Evolutionary conservation across 2,797 vertebrate species (phyloP).

Genomic region (Sitta carolinensis): DNA sequence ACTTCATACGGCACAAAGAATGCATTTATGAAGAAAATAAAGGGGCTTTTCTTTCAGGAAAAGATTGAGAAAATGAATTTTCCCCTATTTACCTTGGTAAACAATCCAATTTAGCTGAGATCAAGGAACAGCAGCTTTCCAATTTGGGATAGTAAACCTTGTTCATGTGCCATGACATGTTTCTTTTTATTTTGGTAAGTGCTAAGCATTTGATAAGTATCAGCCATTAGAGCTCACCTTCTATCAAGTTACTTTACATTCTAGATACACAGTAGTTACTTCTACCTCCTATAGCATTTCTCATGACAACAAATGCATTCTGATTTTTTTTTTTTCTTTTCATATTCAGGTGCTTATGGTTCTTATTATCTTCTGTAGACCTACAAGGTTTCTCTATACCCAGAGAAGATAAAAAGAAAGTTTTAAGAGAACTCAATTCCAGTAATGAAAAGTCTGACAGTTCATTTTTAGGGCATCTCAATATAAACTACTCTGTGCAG

Average conservation of each 20-base stretch:
- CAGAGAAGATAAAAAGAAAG: background rate
- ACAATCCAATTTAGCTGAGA: constrained; percentile 35
- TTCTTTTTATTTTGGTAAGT: background rate
- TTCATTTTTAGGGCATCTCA: background rate
- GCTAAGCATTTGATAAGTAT: background rate
- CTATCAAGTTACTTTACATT: background rate
- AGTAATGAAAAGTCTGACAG: background rate
- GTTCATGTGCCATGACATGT: background rate
- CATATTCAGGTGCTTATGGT: background rate
- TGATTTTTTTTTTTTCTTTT: background rate
- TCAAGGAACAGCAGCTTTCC: constrained; percentile 33
- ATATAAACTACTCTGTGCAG: background rate
- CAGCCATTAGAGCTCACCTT: background rate
- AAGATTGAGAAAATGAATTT: constrained; percentile 29
- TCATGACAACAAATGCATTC: background rate
- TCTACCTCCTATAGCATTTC: background rate
- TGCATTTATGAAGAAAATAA: constrained; percentile 18
- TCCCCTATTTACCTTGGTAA: constrained; percentile 31
- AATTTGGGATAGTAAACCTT: background rate
- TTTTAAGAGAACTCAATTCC: background rate
- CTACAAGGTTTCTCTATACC: background rate
- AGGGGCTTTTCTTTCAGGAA: background rate
- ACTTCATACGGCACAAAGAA: constrained; percentile 22
- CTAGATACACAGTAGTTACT: background rate
- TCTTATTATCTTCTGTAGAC: background rate